Evolutionary conservation across 92 coral and sea anemone species (phyloP).

Genomic region (Porites cylindrica): DNA sequence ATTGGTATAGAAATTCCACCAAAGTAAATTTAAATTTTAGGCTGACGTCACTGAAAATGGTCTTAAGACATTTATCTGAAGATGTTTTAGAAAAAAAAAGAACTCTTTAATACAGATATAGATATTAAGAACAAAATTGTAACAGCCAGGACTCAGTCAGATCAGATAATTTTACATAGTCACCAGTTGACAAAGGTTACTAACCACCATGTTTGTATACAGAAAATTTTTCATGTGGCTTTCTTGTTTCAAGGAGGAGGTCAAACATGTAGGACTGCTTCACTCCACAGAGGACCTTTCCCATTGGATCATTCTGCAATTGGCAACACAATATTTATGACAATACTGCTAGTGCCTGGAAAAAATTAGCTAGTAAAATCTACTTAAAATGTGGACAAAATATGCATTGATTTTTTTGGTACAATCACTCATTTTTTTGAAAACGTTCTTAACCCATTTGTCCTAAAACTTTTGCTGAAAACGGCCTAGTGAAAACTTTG

Average conservation of each 20-base stretch:
- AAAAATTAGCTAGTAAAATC: background rate
- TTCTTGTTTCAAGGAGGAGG: conserved; percentile 88
- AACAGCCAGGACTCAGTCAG: too few relatives aligned
- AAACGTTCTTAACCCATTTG: too few relatives aligned
- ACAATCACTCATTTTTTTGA: too few relatives aligned
- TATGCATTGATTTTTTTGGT: too few relatives aligned
- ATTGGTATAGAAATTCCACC: too few relatives aligned
- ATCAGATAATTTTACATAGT: too few relatives aligned
- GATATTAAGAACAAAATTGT: background rate
- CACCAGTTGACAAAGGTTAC: background rate
- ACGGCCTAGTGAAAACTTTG: too few relatives aligned
- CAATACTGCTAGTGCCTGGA: background rate
- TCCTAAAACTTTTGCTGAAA: too few relatives aligned
- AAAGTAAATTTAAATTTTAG: too few relatives aligned
- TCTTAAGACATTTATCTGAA: background rate
- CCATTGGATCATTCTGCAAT: conserved; percentile 82
- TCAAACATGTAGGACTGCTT: conserved; percentile 89
- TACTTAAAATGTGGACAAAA: too few relatives aligned
- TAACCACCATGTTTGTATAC: conserved; percentile 90
- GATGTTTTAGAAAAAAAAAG: background rate
- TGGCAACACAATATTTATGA: background rate
- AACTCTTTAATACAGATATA: background rate
- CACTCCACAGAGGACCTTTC: conserved; percentile 82
- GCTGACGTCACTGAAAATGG: background rate
- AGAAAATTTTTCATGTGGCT: conserved; percentile 68